Percentiles rank a stretch among this genome's conserved stretches.
phyloP scores from a whole-genome alignment of 2,888 invertebrate genomes.

The Cremastinae sp. region DNA sequence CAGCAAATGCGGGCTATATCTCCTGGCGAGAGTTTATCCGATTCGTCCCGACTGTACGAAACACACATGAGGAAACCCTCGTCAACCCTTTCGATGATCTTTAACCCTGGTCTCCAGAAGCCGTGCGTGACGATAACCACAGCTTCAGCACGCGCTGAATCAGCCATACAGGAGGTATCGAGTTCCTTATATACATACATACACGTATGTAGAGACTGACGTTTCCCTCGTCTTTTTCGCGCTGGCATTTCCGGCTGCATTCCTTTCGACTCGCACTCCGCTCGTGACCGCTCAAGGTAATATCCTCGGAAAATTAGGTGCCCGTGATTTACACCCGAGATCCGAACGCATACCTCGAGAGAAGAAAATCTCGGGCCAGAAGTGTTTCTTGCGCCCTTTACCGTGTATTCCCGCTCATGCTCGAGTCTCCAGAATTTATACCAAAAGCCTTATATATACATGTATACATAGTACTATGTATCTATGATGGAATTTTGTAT shows the following conservation, averaged over 20 bases:
- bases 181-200: not conserved
- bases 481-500: not conserved
- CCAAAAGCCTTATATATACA: no score
- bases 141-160: constrained; percentile 33
- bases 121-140: constrained; percentile 51
- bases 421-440: constrained; percentile 5
- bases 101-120: constrained; percentile 39
- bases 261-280: no score
- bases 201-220: no score
- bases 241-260: constrained; percentile 35
- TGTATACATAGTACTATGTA: not conserved
- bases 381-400: not conserved
- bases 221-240: constrained; percentile 26
- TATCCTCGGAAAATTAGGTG: constrained; percentile 70
- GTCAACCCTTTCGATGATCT: constrained; percentile 17
- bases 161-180: constrained; percentile 37
- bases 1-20: constrained; percentile 39
- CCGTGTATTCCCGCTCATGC: not conserved
- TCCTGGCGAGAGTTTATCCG: constrained; percentile 29
- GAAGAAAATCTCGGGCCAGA: no score
- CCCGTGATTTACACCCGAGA: constrained; percentile 65
- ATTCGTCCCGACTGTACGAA: constrained; percentile 40
- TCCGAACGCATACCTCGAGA: constrained; percentile 26
- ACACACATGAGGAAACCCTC: not conserved
- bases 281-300: constrained; percentile 44